Conservation (phyloP, 1,140 invertebrate genomes). For the Atta cephalotes region DNA sequence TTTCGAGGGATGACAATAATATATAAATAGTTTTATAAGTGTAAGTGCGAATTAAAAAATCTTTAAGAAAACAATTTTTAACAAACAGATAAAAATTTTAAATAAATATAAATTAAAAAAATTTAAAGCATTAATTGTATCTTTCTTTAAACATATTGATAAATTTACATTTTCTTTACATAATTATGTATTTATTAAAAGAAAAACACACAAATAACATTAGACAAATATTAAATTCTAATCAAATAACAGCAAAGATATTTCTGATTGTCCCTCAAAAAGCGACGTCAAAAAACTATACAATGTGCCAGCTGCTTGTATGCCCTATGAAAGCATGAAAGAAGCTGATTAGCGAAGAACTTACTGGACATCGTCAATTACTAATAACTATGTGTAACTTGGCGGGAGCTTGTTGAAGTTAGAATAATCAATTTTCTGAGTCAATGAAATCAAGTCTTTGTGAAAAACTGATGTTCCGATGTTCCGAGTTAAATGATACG, state of each 20-base stretch:
- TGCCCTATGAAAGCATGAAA: constrained; percentile 81
- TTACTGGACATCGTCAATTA: constrained; percentile 42
- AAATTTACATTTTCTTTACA: constrained; percentile 2
- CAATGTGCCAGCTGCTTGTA: constrained; percentile 85
- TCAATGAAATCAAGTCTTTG: constrained; percentile 3
- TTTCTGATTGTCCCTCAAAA: constrained; percentile 53
- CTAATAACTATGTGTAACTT: constrained; percentile 40
- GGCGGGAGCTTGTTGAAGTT: constrained; percentile 30
- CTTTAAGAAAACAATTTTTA: not conserved
- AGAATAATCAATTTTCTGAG: constrained; percentile 17
- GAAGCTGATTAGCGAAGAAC: constrained; percentile 73
- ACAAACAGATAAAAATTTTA: not conserved
- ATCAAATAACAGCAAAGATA: not conserved
- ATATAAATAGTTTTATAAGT: not conserved
- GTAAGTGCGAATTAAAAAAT: not conserved
- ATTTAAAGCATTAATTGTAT: not conserved
- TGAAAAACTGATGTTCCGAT: constrained; percentile 11
- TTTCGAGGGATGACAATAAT: constrained; percentile 46
- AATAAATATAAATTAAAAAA: constrained; percentile 8
- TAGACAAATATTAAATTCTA: not conserved
- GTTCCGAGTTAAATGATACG: constrained; percentile 1
- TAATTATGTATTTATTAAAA: not conserved
- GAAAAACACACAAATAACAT: not conserved
- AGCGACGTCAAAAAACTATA: constrained; percentile 56
- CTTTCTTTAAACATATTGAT: not conserved